phyloP scores from a whole-genome alignment of 2,888 invertebrate genomes.

The Hypena proboscidalis region DNA sequence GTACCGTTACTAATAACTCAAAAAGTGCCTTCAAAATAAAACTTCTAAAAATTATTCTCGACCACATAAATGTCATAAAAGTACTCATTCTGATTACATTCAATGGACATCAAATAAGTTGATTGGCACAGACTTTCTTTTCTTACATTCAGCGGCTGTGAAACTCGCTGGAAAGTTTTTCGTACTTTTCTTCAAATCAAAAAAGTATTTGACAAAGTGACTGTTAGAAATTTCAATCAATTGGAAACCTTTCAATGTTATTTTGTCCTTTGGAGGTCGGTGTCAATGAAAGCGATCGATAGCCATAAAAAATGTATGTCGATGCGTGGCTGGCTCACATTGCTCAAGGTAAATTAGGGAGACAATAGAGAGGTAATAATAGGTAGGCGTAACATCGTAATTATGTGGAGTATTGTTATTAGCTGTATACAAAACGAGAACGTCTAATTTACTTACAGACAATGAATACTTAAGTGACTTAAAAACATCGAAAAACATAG shows the following conservation, averaged over 20 bases:
- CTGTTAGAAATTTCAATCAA: slow-evolving; percentile 18
- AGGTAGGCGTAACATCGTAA: slow-evolving; percentile 7
- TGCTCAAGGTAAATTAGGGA: slow-evolving; percentile 22
- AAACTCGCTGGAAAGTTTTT: slow-evolving; percentile 18
- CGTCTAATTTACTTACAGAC: too few relatives aligned
- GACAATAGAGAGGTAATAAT: slow-evolving; percentile 20
- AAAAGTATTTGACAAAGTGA: slow-evolving; percentile 20
- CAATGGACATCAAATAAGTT: slow-evolving; percentile 31
- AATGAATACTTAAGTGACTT: too few relatives aligned
- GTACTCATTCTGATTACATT: slow-evolving; percentile 41
- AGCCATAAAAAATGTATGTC: slow-evolving; percentile 30
- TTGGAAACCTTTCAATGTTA: slow-evolving; percentile 19
- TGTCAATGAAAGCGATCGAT: slow-evolving; percentile 30
- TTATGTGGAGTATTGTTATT: neutral
- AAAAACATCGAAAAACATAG: too few relatives aligned
- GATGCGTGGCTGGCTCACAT: slow-evolving; percentile 13
- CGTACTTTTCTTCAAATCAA: slow-evolving; percentile 29
- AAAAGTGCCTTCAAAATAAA: neutral
- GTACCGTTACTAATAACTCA: too few relatives aligned
- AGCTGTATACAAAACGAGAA: too few relatives aligned
- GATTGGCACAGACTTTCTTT: slow-evolving; percentile 35
- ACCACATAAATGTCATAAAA: slow-evolving; percentile 30
- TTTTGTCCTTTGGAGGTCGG: slow-evolving; percentile 9
- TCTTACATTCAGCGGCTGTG: slow-evolving; percentile 17
- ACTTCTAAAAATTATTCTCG: slow-evolving; percentile 6